phyloP scores from a whole-genome alignment of 2,888 invertebrate genomes.

The Lepidocyrtinus sp. region DNA sequence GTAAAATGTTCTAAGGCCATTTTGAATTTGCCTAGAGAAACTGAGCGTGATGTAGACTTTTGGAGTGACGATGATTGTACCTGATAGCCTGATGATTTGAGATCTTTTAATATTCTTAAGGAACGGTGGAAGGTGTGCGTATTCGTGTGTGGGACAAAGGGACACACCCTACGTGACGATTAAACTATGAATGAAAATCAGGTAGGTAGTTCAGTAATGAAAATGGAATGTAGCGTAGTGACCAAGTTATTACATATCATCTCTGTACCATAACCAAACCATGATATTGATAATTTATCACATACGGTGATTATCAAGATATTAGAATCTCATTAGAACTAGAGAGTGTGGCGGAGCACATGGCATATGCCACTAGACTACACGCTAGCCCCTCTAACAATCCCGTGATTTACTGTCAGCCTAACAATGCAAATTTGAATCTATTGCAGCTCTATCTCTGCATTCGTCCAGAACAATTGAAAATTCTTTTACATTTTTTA shows the following conservation, averaged over 20 bases:
- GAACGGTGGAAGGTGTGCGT: background rate
- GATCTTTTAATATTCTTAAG: background rate
- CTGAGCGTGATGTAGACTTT: background rate
- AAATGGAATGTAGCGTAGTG: constrained; percentile 25
- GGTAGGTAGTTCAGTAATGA: constrained; percentile 29
- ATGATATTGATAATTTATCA: constrained; percentile 49
- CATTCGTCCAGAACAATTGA: no score
- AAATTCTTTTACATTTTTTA: constrained; percentile 36
- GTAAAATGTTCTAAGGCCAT: no score
- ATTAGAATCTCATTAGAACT: constrained; percentile 55
- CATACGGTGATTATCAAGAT: constrained; percentile 53
- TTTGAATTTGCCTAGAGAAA: background rate
- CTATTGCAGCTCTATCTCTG: no score
- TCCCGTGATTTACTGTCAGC: constrained; percentile 37
- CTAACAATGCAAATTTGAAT: no score
- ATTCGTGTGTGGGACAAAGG: constrained; percentile 55
- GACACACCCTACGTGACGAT: constrained; percentile 56
- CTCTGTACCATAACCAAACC: no score
- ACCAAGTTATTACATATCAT: no score
- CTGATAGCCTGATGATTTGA: constrained; percentile 24
- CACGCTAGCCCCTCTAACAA: constrained; percentile 37
- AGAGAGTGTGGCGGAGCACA: constrained; percentile 41
- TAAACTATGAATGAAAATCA: constrained; percentile 22
- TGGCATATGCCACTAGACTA: constrained; percentile 50
- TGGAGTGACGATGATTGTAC: background rate